Percentiles rank a stretch among this genome's conserved stretches.
Conservation (phyloP, 2,797 vertebrate genomes). For the Apogon talboti region DNA sequence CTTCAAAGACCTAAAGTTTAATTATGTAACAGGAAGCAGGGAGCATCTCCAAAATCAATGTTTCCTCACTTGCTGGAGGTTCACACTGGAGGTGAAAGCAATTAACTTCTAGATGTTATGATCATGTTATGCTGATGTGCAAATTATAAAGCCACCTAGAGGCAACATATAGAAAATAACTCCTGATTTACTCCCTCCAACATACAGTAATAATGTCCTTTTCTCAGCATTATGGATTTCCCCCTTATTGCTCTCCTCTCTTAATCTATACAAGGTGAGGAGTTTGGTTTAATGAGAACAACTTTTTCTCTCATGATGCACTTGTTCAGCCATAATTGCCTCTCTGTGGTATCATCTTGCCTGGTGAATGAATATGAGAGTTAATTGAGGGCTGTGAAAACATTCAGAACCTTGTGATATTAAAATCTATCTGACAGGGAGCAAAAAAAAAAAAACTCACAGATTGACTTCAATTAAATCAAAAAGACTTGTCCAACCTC, state of each 20-base stretch:
- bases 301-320: conserved; percentile 56
- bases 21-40: conserved; percentile 58
- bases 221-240: conserved; percentile 20
- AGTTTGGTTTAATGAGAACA: conserved; percentile 59
- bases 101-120: conserved; percentile 61
- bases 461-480: conserved; percentile 17
- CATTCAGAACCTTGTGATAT: conserved; percentile 51
- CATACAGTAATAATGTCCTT: conserved; percentile 11
- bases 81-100: conserved; percentile 51
- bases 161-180: conserved; percentile 22
- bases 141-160: conserved; percentile 38
- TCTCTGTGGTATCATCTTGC: conserved; percentile 57
- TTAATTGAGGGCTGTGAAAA: conserved; percentile 64
- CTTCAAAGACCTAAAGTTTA: conserved; percentile 57
- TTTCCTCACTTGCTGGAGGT: conserved; percentile 45
- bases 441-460: conserved; percentile 4
- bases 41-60: conserved; percentile 57
- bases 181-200: conserved; percentile 16
- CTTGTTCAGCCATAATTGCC: conserved; percentile 60
- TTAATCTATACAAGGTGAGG: conserved; percentile 40
- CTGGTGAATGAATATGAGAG: conserved; percentile 50
- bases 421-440: conserved; percentile 46
- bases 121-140: conserved; percentile 43
- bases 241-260: conserved; percentile 10
- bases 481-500: no score